A percentile compares a stretch with the other conserved stretches of the same genome.
phyloP scores from a whole-genome alignment of 2,888 invertebrate species.

The Graphium colonna region DNA sequence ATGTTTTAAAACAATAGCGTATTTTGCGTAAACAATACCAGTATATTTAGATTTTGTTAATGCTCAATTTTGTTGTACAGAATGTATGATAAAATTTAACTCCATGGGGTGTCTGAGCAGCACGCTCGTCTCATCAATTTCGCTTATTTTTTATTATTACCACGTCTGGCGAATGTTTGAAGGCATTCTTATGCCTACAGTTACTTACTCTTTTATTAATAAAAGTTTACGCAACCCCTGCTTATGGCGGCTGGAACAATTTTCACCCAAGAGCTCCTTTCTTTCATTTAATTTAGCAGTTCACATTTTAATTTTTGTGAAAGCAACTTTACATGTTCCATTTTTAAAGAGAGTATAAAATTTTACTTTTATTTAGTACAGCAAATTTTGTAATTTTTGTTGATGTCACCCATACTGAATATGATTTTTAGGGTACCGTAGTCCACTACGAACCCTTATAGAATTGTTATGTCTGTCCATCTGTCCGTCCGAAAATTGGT shows the following conservation, averaged over 20 bases:
- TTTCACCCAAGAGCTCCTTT: constrained; percentile 34
- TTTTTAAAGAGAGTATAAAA: too few relatives aligned
- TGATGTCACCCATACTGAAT: too few relatives aligned
- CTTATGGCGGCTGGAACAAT: constrained; percentile 37
- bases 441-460: too few relatives aligned
- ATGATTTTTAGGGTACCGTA: too few relatives aligned
- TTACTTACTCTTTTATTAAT: constrained; percentile 69
- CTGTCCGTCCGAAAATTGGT: too few relatives aligned
- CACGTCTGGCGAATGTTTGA: constrained; percentile 51
- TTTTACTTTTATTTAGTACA: too few relatives aligned
- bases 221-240: constrained; percentile 56
- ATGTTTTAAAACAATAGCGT: too few relatives aligned
- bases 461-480: too few relatives aligned
- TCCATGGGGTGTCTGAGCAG: constrained; percentile 24
- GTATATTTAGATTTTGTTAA: background rate
- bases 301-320: constrained; percentile 34
- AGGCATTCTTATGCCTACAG: constrained; percentile 48
- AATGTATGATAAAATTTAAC: constrained; percentile 19
- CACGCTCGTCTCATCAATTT: constrained; percentile 57
- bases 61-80: background rate
- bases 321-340: constrained; percentile 8
- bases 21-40: too few relatives aligned
- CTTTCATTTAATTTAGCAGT: constrained; percentile 40
- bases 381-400: too few relatives aligned
- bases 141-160: constrained; percentile 60